Evolutionary conservation across 2,113 vertebrate genomes (phyloP).

Genomic region (Oriolus oriolus): DNA sequence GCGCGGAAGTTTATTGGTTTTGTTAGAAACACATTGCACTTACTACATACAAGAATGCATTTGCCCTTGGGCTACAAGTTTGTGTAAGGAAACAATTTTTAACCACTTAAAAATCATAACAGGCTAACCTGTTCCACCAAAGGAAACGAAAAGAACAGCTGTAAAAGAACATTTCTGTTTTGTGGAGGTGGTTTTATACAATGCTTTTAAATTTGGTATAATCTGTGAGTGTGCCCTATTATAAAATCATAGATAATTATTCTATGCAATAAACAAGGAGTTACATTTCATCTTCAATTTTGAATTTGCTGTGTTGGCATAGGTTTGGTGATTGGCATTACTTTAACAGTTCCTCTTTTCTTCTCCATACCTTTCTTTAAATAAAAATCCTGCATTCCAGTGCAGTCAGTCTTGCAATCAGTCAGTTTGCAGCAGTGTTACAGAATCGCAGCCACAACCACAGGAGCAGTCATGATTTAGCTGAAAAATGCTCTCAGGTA

Average conservation of each 20-base stretch:
- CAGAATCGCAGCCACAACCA: fast-evolving
- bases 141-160: not conserved
- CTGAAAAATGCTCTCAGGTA: not conserved
- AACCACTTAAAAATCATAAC: not conserved
- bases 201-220: not conserved
- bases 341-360: not conserved
- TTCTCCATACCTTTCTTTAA: not conserved
- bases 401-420: not conserved
- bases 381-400: not conserved
- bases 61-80: not conserved
- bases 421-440: not conserved
- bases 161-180: not conserved
- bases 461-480: not conserved
- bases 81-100: not conserved
- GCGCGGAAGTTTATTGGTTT: not conserved
- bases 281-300: not conserved
- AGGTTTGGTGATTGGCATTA: not conserved
- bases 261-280: not conserved
- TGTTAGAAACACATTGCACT: not conserved
- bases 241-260: not conserved
- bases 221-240: not conserved
- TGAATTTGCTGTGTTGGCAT: not conserved
- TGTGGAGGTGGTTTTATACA: not conserved
- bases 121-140: not conserved
- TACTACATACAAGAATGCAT: not conserved